These are phyloP conservation scores for Drosophila multiciliata DNA, from an alignment of 2,888 invertebrate genomes.

Conservation along the genomic window DNA sequence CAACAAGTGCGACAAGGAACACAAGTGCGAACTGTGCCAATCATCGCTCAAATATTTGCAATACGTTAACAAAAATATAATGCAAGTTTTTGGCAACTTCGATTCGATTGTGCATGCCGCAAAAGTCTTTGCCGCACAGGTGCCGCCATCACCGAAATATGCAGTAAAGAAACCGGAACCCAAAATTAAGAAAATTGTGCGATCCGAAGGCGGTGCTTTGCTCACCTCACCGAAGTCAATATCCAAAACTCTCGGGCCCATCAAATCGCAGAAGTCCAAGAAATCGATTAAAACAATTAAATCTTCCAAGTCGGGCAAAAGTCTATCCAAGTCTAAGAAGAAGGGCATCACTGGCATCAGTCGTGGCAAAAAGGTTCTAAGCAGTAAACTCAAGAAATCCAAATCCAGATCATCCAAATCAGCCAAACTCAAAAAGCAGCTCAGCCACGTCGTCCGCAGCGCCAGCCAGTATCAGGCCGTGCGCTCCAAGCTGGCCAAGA, in stretches of 20 bases:
- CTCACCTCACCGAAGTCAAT: conserved; percentile 29
- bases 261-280: conserved; percentile 46
- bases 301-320: conserved; percentile 46
- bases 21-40: conserved; percentile 71
- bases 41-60: conserved; percentile 78
- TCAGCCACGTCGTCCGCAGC: conserved; percentile 51
- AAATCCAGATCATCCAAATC: conserved; percentile 13
- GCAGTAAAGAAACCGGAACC: conserved; percentile 36
- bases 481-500: conserved; percentile 51
- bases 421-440: conserved; percentile 16
- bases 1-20: conserved; percentile 58
- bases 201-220: conserved; percentile 56
- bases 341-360: conserved; percentile 12
- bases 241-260: conserved; percentile 26
- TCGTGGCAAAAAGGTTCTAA: conserved; percentile 60
- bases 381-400: conserved; percentile 44
- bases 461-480: conserved; percentile 64
- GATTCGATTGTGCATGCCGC: conserved; percentile 72
- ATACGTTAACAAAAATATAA: conserved; percentile 77
- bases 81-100: conserved; percentile 74
- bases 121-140: conserved; percentile 55
- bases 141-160: conserved; percentile 58
- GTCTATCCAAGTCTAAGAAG: conserved; percentile 20
- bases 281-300: conserved; percentile 54
- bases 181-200: conserved; percentile 7